Evolutionary conservation across 2,113 vertebrate genomes (phyloP).

Genomic region (Ceyx cyanopectus): DNA sequence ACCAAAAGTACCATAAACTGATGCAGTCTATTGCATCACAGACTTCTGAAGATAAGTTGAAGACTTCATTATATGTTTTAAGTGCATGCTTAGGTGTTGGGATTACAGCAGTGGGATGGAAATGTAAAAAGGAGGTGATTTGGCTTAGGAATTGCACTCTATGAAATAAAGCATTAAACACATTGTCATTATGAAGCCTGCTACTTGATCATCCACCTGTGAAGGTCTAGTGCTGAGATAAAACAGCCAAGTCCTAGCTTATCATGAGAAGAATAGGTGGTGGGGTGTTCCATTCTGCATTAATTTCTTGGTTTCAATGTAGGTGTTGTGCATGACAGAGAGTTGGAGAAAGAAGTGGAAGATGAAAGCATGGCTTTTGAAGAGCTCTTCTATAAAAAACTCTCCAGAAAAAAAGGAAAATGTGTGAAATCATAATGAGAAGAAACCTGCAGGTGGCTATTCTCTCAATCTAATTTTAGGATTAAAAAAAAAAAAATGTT

Average conservation of each 20-base stretch:
- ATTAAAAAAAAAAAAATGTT: not conserved
- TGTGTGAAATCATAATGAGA: slow-evolving; percentile 28
- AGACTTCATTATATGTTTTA: not conserved
- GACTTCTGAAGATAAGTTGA: not conserved
- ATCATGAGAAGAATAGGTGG: not conserved
- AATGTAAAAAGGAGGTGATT: not conserved
- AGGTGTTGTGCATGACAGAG: slow-evolving; percentile 58
- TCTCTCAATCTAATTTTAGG: not conserved
- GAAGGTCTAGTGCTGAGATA: not conserved
- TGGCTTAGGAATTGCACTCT: not conserved
- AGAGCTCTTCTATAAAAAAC: slow-evolving; percentile 72
- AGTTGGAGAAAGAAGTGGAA: slow-evolving; percentile 76
- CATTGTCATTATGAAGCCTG: not conserved
- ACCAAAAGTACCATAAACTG: not conserved
- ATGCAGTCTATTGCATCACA: not conserved
- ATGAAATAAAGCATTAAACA: not conserved
- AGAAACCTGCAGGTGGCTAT: not conserved
- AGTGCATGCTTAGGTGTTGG: not conserved
- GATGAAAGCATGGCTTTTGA: slow-evolving; percentile 75
- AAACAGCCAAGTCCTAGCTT: not conserved
- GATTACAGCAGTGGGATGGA: not conserved
- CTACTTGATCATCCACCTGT: not conserved
- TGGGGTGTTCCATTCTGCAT: not conserved
- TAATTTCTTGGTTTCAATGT: not conserved
- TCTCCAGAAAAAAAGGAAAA: slow-evolving; percentile 57